phyloP scores from a whole-genome alignment of 1,140 invertebrate species.

The Cydia amplana region DNA sequence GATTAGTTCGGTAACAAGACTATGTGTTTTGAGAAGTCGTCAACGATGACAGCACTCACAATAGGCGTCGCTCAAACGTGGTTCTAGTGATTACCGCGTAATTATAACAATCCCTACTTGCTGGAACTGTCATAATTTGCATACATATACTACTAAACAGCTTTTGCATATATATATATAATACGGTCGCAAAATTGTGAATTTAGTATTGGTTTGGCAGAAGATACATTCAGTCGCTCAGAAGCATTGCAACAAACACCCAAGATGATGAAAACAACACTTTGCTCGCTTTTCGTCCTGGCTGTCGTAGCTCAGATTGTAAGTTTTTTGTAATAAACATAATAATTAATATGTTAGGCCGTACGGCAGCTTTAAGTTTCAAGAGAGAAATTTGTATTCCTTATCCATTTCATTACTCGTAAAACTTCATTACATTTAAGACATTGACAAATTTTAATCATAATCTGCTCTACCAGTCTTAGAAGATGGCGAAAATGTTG shows the following conservation, averaged over 20 bases:
- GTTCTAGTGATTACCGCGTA: not conserved
- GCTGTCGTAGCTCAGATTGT: conserved; percentile 33
- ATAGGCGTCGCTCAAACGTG: conserved; percentile 12
- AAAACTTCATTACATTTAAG: too few species aligned
- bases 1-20: not conserved
- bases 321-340: conserved; percentile 23
- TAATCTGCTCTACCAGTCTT: too few species aligned
- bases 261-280: conserved; percentile 30
- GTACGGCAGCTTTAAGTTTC: too few species aligned
- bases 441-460: too few species aligned
- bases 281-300: conserved; percentile 13
- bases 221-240: not conserved
- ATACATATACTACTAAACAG: not conserved
- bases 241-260: not conserved
- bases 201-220: not conserved
- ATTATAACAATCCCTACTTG: conserved; percentile 17
- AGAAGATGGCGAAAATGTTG: too few species aligned
- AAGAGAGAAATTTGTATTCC: too few species aligned
- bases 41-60: not conserved
- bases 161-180: conserved; percentile 15
- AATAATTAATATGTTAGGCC: too few species aligned
- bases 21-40: not conserved
- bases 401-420: too few species aligned
- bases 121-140: conserved; percentile 7
- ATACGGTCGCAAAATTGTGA: not conserved